Evolutionary conservation across 2,113 vertebrate genomes (phyloP), one percentile per base, ranked within the genome.

Genomic region (Psettodes erumei): DNA sequence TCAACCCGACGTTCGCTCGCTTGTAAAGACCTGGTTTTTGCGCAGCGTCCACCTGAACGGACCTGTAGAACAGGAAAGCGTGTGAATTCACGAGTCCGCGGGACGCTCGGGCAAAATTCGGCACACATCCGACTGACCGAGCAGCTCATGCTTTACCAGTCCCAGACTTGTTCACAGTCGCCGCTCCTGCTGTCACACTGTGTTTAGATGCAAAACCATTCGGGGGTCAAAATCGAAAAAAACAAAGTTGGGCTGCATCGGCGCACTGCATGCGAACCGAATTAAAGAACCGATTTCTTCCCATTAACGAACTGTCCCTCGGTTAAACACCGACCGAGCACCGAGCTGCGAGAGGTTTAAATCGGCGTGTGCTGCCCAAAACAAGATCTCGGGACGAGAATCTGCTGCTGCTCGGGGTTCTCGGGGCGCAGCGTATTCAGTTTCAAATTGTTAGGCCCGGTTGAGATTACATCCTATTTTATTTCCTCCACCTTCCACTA

Each of bases 391-490:
- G 32, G 51, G 53, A 7, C 25, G 18, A 4, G 60, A 71, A 38
- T 19, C n/a, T 28, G 60, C 40, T n/a, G n/a, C 12, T 51, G 43
- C 33, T 27, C 42, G 15, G 65, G 21, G 43, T 81, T 61, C 69
- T n/a, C 30, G 50, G 65, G 25, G 60, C 48, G 47, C 81, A 60
- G 59, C 4, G 76, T 19, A 50, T 66, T 51, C 48, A 77, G 13
- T 74, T 54, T 35, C 27, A 3, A 62, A 53, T 58, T 67, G 13
- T 69, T 27, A 45, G 54, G 59, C 62, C 73, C 33, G 0, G 1
- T 8, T 8, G 42, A 60, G 11, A 10, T 12, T 33, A 6, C 0
- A 56, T 1, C 12, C 28, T 32, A 19, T 11, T 27, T 58, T 48
- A n/a, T n/a, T n/a, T n/a, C n/a, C n/a, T n/a, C n/a, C n/a, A n/a